Conservation (phyloP, 2,888 invertebrate genomes). For the Anorthoa munda region DNA sequence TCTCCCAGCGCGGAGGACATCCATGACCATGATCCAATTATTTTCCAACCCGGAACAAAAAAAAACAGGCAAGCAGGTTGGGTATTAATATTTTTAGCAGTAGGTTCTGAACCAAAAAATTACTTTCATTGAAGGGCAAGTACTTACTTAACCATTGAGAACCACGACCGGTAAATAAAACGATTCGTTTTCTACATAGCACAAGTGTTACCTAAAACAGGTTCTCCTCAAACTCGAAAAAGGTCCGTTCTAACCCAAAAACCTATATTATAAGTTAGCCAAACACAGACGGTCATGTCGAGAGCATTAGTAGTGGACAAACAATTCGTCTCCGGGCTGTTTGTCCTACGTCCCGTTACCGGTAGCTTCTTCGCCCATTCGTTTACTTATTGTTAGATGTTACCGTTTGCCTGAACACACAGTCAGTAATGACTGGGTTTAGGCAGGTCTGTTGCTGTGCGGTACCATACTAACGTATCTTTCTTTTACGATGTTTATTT, state of each 20-base stretch:
- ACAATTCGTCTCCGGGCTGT: slow-evolving; percentile 52
- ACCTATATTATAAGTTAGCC: slow-evolving; percentile 55
- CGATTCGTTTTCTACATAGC: slow-evolving; percentile 26
- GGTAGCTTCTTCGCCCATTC: slow-evolving; percentile 11
- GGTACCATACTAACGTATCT: neutral
- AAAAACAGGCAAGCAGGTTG: no score
- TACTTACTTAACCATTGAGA: neutral
- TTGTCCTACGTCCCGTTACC: slow-evolving; percentile 66
- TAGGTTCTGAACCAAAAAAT: no score
- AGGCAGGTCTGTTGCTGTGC: slow-evolving; percentile 12
- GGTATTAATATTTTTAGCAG: no score
- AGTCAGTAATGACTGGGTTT: slow-evolving; percentile 24
- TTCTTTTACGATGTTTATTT: neutral
- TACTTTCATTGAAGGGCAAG: neutral
- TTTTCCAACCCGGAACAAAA: no score
- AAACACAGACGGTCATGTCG: slow-evolving; percentile 50
- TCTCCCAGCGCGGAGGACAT: no score
- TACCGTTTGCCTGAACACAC: slow-evolving; percentile 49
- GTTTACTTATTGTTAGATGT: slow-evolving; percentile 74
- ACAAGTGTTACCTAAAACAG: slow-evolving; percentile 46
- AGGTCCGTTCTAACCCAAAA: slow-evolving; percentile 56
- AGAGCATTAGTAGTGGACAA: slow-evolving; percentile 54
- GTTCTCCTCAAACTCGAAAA: slow-evolving; percentile 38
- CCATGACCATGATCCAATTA: no score
- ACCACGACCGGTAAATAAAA: neutral